Percentiles rank a stretch among this genome's conserved stretches.
phyloP scores from a whole-genome alignment of 2,888 invertebrate genomes.

The Sesia apiformis region DNA sequence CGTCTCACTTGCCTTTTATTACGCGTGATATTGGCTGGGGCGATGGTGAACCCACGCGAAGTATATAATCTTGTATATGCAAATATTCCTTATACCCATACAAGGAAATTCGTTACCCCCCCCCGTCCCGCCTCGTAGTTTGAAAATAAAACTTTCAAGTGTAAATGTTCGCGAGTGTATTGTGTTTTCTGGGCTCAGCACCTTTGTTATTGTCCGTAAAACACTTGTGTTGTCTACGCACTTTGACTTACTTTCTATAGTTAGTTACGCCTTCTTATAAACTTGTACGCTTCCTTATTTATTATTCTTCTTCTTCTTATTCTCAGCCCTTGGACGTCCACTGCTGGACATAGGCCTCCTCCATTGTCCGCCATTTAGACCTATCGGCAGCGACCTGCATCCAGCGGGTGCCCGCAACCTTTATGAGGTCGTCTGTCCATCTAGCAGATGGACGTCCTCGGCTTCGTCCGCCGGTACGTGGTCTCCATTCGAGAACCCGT shows the following conservation, averaged over 20 bases:
- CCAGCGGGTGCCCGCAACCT: no score
- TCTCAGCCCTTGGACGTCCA: no score
- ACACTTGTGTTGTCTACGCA: neutral
- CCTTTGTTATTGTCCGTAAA: neutral
- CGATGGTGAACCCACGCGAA: constrained; percentile 39
- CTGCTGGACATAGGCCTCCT: no score
- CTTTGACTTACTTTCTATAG: neutral
- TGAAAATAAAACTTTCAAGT: constrained; percentile 21
- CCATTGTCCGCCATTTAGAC: no score
- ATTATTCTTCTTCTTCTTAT: no score
- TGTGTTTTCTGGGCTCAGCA: neutral
- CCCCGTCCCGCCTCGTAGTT: constrained; percentile 48
- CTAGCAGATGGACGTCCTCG: no score
- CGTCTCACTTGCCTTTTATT: constrained; percentile 50
- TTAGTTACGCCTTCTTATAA: no score
- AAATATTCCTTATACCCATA: constrained; percentile 53
- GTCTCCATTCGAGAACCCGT: no score
- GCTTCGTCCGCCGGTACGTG: no score
- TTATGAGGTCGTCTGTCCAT: no score
- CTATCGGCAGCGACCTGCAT: no score
- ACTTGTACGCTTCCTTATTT: no score
- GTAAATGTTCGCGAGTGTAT: neutral
- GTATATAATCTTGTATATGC: constrained; percentile 62
- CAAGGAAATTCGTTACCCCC: constrained; percentile 45
- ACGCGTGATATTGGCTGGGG: constrained; percentile 57